phyloP scores from a whole-genome alignment of 2,797 vertebrate genomes.

The Thaleichthys pacificus region DNA sequence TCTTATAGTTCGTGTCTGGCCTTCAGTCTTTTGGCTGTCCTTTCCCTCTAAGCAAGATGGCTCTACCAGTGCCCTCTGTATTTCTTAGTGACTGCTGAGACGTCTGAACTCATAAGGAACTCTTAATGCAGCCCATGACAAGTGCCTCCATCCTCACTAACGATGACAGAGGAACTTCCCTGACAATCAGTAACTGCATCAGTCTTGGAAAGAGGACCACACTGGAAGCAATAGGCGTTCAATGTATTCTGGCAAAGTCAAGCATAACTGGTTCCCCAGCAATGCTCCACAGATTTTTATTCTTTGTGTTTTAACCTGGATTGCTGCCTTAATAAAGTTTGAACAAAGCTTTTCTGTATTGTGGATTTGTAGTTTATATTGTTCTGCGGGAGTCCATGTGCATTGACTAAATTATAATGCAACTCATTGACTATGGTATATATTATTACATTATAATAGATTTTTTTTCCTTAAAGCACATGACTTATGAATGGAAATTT shows the following conservation, averaged over 20 bases:
- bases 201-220: constrained; percentile 51
- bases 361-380: neutral
- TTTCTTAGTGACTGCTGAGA: constrained; percentile 39
- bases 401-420: no score
- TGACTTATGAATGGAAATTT: no score
- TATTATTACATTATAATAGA: no score
- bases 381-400: neutral
- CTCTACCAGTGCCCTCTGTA: constrained; percentile 28
- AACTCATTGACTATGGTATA: no score
- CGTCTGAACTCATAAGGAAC: constrained; percentile 60
- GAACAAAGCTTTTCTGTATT: neutral
- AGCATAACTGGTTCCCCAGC: neutral
- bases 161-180: constrained; percentile 75
- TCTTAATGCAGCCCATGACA: constrained; percentile 70
- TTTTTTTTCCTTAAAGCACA: no score
- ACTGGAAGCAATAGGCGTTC: neutral
- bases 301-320: neutral
- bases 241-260: constrained; percentile 9
- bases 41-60: constrained; percentile 16
- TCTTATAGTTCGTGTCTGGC: neutral
- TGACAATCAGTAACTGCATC: constrained; percentile 71
- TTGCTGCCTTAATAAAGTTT: neutral
- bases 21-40: neutral
- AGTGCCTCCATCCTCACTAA: constrained; percentile 67
- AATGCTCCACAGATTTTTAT: neutral